phyloP scores from a whole-genome alignment of 1,140 invertebrate species.

The Apis mellifera region Amel_HAv3.1 CM009940.2:3888501-3889000 shows the following conservation, averaged over 20 bases:
- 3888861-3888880: slow-evolving; percentile 15
- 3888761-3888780: neutral
- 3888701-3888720: neutral
- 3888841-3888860: neutral
- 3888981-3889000: slow-evolving; percentile 90
- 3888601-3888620: neutral
- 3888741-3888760: slow-evolving; percentile 3
- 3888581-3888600: neutral
- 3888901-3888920: slow-evolving; percentile 86
- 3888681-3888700: neutral
- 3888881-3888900: slow-evolving; percentile 64
- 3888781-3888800: neutral
- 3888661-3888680: neutral
- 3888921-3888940: slow-evolving; percentile 90
- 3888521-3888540: slow-evolving; percentile 93
- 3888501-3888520: slow-evolving; percentile 86
- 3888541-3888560: slow-evolving; percentile 90
- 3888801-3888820: slow-evolving; percentile 18
- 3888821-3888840: neutral
- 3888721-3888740: too few species aligned
- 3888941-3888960: slow-evolving; percentile 86
- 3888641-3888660: neutral
- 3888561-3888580: slow-evolving; percentile 76
- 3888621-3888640: neutral
- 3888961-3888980: slow-evolving; percentile 94